A percentile compares a stretch with the other conserved stretches of the same genome.
Evolutionary conservation across 2,888 invertebrate genomes (phyloP).

Genomic region (Cheiracanthium punctorium): DNA sequence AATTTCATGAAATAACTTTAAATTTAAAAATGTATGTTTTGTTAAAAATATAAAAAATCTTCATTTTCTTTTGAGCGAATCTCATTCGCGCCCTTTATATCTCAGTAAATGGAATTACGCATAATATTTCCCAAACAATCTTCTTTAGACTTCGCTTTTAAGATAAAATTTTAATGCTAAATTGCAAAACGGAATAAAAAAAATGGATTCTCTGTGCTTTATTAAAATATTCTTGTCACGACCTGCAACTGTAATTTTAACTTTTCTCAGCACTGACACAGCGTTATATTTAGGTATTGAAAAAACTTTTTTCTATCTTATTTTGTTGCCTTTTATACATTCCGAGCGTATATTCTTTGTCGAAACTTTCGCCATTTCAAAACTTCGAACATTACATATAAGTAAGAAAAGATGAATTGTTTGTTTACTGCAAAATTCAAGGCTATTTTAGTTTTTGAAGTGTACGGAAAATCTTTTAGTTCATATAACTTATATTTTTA

Average conservation of each 20-base stretch:
- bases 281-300: background rate
- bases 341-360: background rate
- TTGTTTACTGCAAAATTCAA: background rate
- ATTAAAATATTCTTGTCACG: slow-evolving; percentile 3
- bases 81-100: no score
- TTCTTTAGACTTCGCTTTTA: no score
- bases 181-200: no score
- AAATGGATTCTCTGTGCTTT: background rate
- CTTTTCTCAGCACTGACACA: background rate
- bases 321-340: background rate
- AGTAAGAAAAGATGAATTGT: background rate
- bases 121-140: no score
- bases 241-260: background rate
- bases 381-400: background rate
- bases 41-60: no score
- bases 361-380: background rate
- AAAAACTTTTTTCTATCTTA: background rate
- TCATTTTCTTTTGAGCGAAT: no score
- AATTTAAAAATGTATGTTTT: no score
- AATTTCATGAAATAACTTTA: no score
- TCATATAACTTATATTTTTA: no score
- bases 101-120: no score
- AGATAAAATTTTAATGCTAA: background rate
- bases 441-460: no score
- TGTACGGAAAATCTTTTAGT: no score